These are phyloP conservation scores for cattle (Bos taurus) DNA, from an alignment of 2,113 vertebrate genomes.

Conservation along the genomic window DNA sequence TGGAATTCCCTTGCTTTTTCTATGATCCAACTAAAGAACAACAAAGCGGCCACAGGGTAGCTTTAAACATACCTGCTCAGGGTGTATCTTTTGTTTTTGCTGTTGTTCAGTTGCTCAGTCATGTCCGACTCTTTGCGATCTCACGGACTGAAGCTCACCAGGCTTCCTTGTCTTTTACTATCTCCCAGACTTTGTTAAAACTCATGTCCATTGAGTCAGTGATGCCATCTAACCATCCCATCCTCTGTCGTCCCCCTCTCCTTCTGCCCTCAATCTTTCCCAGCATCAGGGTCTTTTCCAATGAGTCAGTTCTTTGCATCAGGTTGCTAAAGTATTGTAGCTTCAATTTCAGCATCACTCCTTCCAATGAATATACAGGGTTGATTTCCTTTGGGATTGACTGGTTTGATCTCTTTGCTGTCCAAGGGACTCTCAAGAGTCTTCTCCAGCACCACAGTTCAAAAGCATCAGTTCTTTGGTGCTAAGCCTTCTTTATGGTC, in stretches of 20 bases:
- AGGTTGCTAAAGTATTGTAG: not conserved
- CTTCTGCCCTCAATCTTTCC: not conserved
- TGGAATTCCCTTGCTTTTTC: not conserved
- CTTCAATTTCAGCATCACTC: not conserved
- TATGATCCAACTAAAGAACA: not conserved
- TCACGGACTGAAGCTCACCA: not conserved
- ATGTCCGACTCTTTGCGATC: not conserved
- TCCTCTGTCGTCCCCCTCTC: not conserved
- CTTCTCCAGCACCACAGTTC: not conserved
- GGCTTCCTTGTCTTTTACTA: not conserved
- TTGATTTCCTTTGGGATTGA: not conserved
- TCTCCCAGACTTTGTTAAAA: not conserved
- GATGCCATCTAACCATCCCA: not conserved
- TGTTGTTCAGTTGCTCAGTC: not conserved
- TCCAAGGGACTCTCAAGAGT: not conserved
- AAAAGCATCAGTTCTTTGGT: not conserved
- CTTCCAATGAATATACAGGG: not conserved
- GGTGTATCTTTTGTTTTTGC: not conserved
- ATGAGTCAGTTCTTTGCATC: not conserved
- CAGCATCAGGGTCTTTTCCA: not conserved
- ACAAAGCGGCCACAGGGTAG: not conserved
- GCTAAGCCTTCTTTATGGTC: not conserved
- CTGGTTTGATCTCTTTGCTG: not conserved
- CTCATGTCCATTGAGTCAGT: not conserved
- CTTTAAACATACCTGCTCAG: not conserved